Conservation (phyloP, 2,797 vertebrate genomes). For the Bradypus variegatus region DNA sequence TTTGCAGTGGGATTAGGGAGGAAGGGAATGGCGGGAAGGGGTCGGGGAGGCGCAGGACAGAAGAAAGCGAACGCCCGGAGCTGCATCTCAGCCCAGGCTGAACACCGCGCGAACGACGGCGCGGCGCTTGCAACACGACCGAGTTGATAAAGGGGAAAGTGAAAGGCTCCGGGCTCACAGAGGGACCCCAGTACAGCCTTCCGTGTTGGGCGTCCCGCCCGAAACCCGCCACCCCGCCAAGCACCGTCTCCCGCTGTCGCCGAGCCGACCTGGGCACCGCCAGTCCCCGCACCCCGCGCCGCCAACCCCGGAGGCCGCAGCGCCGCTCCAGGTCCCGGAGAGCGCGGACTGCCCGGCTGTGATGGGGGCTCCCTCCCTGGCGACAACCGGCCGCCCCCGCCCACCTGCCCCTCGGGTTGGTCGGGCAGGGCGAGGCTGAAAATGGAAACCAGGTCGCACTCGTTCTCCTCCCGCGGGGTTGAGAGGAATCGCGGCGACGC, state of each 20-base stretch:
- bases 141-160: constrained; percentile 45
- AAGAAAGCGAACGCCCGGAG: neutral
- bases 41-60: neutral
- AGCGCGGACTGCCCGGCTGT: neutral
- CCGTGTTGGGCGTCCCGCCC: neutral
- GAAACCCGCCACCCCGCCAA: neutral
- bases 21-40: neutral
- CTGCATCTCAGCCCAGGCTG: constrained; percentile 47
- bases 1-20: neutral
- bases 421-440: neutral
- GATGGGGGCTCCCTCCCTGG: neutral
- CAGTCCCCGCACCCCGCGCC: neutral
- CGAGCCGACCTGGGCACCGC: neutral
- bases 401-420: constrained; percentile 39
- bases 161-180: neutral
- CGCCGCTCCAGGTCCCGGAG: neutral
- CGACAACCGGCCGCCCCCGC: constrained; percentile 13
- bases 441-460: neutral
- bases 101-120: constrained; percentile 39
- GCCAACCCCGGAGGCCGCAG: constrained; percentile 11
- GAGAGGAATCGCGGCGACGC: neutral
- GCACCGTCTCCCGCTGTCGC: neutral
- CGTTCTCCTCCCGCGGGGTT: neutral
- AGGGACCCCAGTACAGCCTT: neutral
- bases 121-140: constrained; percentile 1